These are phyloP conservation scores for Limnephilus auricula DNA, from an alignment of 2,888 invertebrate species.

Conservation along the genomic window DNA sequence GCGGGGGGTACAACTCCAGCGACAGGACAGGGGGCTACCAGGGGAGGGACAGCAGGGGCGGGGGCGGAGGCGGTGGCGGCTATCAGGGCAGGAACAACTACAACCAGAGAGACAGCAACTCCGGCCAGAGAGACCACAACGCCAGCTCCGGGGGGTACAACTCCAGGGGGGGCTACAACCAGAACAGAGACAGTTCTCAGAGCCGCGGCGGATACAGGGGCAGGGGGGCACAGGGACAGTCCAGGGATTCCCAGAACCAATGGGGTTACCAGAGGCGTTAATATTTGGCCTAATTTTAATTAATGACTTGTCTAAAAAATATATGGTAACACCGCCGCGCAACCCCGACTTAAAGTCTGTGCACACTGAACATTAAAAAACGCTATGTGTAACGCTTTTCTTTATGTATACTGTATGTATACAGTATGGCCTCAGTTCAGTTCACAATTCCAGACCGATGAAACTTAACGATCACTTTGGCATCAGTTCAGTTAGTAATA, in stretches of 20 bases:
- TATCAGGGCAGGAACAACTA: constrained; percentile 40
- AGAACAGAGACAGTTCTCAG: constrained; percentile 29
- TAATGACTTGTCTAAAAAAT: not conserved
- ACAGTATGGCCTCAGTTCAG: too few relatives aligned
- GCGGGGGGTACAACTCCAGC: constrained; percentile 35
- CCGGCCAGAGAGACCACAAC: constrained; percentile 57
- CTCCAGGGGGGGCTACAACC: constrained; percentile 37
- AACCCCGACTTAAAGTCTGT: not conserved
- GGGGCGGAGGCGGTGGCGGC: constrained; percentile 66
- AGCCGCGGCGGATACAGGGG: constrained; percentile 52
- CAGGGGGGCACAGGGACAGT: constrained; percentile 61
- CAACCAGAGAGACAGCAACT: constrained; percentile 27
- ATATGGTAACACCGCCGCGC: not conserved
- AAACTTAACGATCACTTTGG: too few relatives aligned
- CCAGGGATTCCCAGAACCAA: constrained; percentile 57
- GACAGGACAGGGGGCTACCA: constrained; percentile 30
- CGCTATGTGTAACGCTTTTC: not conserved
- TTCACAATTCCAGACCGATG: too few relatives aligned
- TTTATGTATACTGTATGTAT: not conserved
- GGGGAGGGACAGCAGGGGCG: constrained; percentile 56
- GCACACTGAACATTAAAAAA: not conserved
- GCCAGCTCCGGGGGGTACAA: constrained; percentile 63
- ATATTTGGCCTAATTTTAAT: not conserved
- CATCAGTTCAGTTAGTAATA: too few relatives aligned
- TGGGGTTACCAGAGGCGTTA: constrained; percentile 58